A percentile compares a stretch with the other conserved stretches of the same genome.
Conservation (phyloP, 2,888 invertebrate species). For the Drosophila ustulata region DNA sequence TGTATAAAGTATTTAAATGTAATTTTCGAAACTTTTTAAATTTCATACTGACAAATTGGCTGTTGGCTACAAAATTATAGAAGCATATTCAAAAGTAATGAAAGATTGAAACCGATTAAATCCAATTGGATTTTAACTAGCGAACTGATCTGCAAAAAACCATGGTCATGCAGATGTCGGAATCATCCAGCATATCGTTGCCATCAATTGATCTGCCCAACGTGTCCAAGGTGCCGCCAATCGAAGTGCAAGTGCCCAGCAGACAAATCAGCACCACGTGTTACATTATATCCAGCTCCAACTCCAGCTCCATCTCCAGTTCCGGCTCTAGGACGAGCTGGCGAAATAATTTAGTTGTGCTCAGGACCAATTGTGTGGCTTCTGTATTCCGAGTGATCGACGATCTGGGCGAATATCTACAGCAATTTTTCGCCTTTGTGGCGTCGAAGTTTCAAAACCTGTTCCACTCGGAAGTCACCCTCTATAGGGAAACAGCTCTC, state of each 20-base stretch:
- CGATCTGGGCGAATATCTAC: conserved; percentile 45
- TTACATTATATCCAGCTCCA: background rate
- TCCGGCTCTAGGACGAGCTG: background rate
- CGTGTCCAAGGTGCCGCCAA: conserved; percentile 1
- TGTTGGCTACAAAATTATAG: conserved; percentile 6
- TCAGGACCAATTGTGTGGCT: background rate
- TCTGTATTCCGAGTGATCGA: background rate
- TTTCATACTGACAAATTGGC: conserved; percentile 12
- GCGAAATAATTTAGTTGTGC: background rate
- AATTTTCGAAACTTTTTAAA: conserved; percentile 7
- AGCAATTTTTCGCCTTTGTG: conserved; percentile 18
- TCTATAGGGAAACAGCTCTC: conserved; percentile 39
- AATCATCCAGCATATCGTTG: conserved; percentile 19
- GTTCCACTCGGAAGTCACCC: background rate
- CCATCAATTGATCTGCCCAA: conserved; percentile 6
- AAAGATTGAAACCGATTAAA: background rate
- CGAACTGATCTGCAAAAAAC: conserved; percentile 25
- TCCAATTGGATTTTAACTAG: background rate
- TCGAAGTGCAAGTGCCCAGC: background rate
- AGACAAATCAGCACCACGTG: background rate
- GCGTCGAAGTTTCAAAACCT: background rate
- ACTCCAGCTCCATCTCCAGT: background rate
- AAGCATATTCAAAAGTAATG: conserved; percentile 34
- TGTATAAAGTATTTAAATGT: background rate
- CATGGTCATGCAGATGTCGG: conserved; percentile 28